phyloP scores from a whole-genome alignment of 2,797 vertebrate species.

The Serranus cabrilla region DNA sequence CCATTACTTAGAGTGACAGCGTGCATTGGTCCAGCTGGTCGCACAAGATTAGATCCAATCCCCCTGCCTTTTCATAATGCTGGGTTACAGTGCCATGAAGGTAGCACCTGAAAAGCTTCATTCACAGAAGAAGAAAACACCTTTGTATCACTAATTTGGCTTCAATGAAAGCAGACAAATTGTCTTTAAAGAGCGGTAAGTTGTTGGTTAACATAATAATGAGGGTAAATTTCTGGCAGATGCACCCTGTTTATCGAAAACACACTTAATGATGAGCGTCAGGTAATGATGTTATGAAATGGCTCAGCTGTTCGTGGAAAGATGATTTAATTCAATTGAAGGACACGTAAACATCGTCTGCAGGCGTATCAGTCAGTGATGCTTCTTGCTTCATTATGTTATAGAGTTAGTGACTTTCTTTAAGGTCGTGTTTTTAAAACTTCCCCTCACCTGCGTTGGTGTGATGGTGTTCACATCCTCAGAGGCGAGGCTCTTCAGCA shows the following conservation, averaged over 20 bases:
- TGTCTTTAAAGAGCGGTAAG: neutral
- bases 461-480: constrained; percentile 93
- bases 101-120: constrained; percentile 6
- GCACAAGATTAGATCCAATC: constrained; percentile 56
- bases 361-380: neutral
- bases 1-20: constrained; percentile 44
- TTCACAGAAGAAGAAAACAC: neutral
- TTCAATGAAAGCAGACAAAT: constrained; percentile 20
- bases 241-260: neutral
- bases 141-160: neutral
- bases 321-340: constrained; percentile 12
- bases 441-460: constrained; percentile 88
- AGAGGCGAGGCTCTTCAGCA: constrained; percentile 90
- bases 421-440: neutral
- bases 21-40: constrained; percentile 51
- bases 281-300: constrained; percentile 14
- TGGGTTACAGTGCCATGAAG: neutral
- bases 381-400: neutral
- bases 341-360: constrained; percentile 9
- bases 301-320: neutral
- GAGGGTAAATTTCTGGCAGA: constrained; percentile 2
- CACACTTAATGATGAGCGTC: neutral
- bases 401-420: neutral
- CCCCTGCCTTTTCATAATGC: constrained; percentile 21
- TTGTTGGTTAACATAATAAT: neutral